Evolutionary conservation across 2,888 invertebrate species (phyloP), one percentile per base, ranked within the genome.

Genomic region (Dasysyrphus tricinctus): DNA sequence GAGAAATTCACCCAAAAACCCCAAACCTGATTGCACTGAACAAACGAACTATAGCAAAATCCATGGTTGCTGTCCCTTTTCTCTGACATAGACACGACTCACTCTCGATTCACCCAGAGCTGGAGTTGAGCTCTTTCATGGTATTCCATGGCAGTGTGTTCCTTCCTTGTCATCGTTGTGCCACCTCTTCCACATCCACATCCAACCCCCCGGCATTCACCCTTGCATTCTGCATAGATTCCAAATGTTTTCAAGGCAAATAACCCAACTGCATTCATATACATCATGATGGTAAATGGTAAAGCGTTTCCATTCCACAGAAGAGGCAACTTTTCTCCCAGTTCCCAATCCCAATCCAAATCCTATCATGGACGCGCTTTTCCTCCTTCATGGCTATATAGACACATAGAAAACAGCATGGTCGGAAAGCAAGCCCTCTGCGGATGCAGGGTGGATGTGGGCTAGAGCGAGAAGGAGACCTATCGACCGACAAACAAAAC

Each of bases 1-100:
- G 72, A 78, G 74, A 81, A 79, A 86, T 86, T 86, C 81, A 86
- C 86, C 86, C 86, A 86, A 86, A 86, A 81, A 81, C 81, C 86
- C 80, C 86, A 81, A 86, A 86, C 85, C 84, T 76, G 24, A 65
- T 19, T 59, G 63, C 63, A 44, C 14, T 3, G 19, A 78, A 16
- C 7, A 4, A 76, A 65, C 51, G 72, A 79, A 44, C 67, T 29
- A 24, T 24, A 42, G 24, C 67, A 69, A 77, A 69, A 70, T 61
- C 63, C 67, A 69, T 81, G 57, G 72, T 74, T 78, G 76, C 42
- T 80, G 80, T 80, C 72, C 63, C 54, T 75, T 77, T 77, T 69
- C 47, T 69, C 74, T 78, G 86, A 78, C 78, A 78, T 81, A 81
- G 70, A 78, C 70, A 70, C 81, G 42, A 74, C 81, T 86, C 86